A percentile compares a stretch with the other conserved stretches of the same genome.
phyloP scores from a whole-genome alignment of 2,797 vertebrate species.

The Nannoperca obscura region DNA sequence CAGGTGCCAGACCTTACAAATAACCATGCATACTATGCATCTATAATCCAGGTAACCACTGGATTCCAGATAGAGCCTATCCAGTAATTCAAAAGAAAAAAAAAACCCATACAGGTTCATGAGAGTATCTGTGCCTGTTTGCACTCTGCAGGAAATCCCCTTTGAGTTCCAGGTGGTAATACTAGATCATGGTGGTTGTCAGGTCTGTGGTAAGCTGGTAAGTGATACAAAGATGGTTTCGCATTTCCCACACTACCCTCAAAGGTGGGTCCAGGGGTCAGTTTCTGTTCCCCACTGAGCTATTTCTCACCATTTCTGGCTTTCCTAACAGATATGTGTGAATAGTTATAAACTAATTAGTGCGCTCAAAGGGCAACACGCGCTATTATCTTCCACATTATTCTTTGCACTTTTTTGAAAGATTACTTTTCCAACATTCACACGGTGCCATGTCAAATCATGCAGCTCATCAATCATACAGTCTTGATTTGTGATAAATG shows the following conservation, averaged over 20 bases:
- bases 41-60: constrained; percentile 7
- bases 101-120: background rate
- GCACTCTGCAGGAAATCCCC: constrained; percentile 14
- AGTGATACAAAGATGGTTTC: constrained; percentile 26
- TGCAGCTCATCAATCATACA: too few species aligned
- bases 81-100: background rate
- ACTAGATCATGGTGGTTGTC: background rate
- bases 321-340: constrained; percentile 17
- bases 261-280: constrained; percentile 14
- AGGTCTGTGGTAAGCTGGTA: constrained; percentile 9
- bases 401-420: background rate
- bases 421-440: background rate
- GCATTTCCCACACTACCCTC: constrained; percentile 28
- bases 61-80: constrained; percentile 17
- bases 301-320: constrained; percentile 27
- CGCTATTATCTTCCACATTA: background rate
- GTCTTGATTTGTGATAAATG: too few species aligned
- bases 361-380: too few species aligned
- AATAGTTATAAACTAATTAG: background rate
- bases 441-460: background rate
- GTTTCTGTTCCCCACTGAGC: constrained; percentile 14
- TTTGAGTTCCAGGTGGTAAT: constrained; percentile 25
- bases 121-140: constrained; percentile 13
- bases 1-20: background rate
- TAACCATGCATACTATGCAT: background rate